Evolutionary conservation across 2,888 invertebrate species (phyloP), one percentile per base, ranked within the genome.

Genomic region (Aphodius sticticus): DNA sequence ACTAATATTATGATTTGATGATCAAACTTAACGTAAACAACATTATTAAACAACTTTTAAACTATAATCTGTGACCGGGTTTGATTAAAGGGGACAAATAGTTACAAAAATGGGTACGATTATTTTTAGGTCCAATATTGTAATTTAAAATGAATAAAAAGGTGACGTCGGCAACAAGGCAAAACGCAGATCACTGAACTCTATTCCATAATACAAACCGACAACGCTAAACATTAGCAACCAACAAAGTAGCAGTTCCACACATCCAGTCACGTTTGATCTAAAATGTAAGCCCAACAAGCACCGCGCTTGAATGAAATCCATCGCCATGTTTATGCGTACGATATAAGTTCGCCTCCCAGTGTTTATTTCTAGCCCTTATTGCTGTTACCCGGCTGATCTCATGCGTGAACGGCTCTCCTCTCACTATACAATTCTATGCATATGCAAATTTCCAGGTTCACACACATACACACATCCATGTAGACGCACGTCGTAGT

Each of bases 371-470:
- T 53, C 53, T 7, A 53, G 53, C 53, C 53, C 53, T 53, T 53
- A 53, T 53, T 53, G 53, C 53, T 53, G 53, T 53, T 53, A 53
- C 53, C 53, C 53, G 53, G 53, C 53, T 53, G 53, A 53, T 53
- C 53, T 53, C 53, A 83, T 83, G 83, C 83, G 82, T 84, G 83
- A 83, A 83, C 81, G 81, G 82, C 80, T 82, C 81, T 38, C 35
- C 53, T 16, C 76, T 70, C 53, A 26, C 69, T 77, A 4, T 77
- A 16, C 71, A 7, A 76, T 74, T 35, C 36, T 82, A 83, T 84
- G 82, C 83, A 82, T 84, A 84, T 84, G 84, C 84, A 84, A 84
- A 84, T 84, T 82, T 79, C 53, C 53, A 53, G 53, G 53, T 53
- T 53, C 53, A 53, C 53, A 53, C 53, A 53, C 53, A 53, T 12